A percentile compares a stretch with the other conserved stretches of the same genome.
These are phyloP conservation scores for Drosophila orosa DNA, from an alignment of 1,140 invertebrate genomes.

Conservation along the genomic window DNA sequence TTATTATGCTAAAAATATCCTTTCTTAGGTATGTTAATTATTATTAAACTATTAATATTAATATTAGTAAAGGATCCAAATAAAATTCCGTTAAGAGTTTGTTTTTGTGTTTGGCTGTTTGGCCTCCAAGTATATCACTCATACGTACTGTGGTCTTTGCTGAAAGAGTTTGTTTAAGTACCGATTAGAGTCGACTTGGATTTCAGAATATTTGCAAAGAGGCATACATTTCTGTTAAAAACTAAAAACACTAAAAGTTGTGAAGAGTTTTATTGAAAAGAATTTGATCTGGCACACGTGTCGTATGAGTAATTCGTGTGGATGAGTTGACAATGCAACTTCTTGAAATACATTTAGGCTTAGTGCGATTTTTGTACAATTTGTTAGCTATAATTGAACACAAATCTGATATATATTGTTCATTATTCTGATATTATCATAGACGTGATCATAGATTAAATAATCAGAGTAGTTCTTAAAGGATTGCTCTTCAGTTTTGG, in stretches of 20 bases:
- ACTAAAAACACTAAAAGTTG: too few relatives aligned
- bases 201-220: background rate
- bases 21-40: background rate
- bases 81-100: background rate
- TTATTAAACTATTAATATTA: too few relatives aligned
- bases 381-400: background rate
- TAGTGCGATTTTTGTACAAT: background rate
- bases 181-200: too few relatives aligned
- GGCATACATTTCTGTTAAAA: background rate
- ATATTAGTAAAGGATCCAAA: too few relatives aligned
- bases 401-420: background rate
- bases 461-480: too few relatives aligned
- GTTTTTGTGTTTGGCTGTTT: background rate
- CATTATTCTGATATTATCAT: background rate
- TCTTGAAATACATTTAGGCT: background rate
- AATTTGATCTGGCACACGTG: conserved; percentile 1
- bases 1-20: background rate
- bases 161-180: background rate
- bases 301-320: conserved; percentile 1
- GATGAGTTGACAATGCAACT: background rate
- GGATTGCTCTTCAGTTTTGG: too few relatives aligned
- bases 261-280: background rate
- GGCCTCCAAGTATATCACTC: background rate
- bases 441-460: too few relatives aligned
- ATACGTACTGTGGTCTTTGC: conserved; percentile 1